Evolutionary conservation across 2,113 vertebrate species (phyloP), one percentile per base, ranked within the genome.

Genomic region (Petrocephalus zakoni): DNA sequence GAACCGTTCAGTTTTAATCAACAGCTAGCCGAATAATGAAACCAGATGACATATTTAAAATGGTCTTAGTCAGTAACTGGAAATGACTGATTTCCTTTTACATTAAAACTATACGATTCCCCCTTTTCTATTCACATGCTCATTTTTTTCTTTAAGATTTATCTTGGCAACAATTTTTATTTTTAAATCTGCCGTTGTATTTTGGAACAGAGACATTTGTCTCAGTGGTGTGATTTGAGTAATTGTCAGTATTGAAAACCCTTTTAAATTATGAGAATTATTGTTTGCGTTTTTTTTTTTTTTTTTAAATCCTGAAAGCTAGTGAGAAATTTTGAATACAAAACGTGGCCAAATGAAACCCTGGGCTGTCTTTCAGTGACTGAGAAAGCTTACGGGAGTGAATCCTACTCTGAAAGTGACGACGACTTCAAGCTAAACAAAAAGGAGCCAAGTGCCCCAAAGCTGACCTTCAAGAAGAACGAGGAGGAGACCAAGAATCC

Each of bases 371-470:
- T 92, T 15, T 34, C 94, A 99, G 98, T 99, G 92, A 99, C 98
- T 0, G 98, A 99, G 92, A 99, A 99, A 93, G 95, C 91, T 89
- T 99, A 96, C 0, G 96, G 96, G 93, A 99, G 96, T 0, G 97
- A 98, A 85, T 99, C 98, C 42, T 99, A 97, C 88, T 97, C 97
- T 0, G 98, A 99, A 61, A 94, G 96, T 0, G 98, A 98, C 29
- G 96, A 95, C 0, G 97, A 98, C 1, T 92, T 94, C 25, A 93
- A 93, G 61, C 21, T 91, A 83, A 90, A 93, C 91, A 93, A 90
- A 88, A 90, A 90, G 10, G 93, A 89, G 0, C 90, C 89, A 0
- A 0, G 91, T 0, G 86, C 93, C 0, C 6, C 90, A 0, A 94
- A 91, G 84, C 58, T 90, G 2, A 0, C 87, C 0, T 93, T 93